Conservation (phyloP, 2,797 vertebrate species). For the Stomatorhinus walkeri region DNA sequence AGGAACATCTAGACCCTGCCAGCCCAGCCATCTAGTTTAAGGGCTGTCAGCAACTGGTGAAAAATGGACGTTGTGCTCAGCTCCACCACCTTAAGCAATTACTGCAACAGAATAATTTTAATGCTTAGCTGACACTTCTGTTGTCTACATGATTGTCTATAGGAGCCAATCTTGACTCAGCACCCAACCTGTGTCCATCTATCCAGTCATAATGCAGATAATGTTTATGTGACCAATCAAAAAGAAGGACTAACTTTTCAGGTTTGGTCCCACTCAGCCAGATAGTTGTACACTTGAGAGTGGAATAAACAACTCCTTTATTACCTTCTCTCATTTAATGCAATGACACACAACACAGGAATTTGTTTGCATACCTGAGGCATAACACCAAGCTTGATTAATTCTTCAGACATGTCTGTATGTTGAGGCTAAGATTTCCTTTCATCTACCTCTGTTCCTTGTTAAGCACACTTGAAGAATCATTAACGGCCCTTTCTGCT, state of each 20-base stretch:
- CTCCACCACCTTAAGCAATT: background rate
- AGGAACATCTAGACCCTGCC: background rate
- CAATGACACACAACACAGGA: background rate
- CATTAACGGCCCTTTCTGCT: background rate
- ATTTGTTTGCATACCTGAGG: background rate
- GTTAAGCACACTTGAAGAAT: background rate
- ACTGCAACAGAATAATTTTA: background rate
- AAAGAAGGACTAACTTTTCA: background rate
- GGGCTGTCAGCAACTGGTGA: background rate
- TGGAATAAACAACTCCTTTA: background rate
- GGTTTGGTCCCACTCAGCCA: background rate
- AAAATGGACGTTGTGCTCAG: background rate
- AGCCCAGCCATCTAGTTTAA: background rate
- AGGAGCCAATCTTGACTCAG: background rate
- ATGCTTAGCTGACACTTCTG: background rate
- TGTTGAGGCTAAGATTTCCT: background rate
- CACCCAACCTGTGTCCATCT: background rate
- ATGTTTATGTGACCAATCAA: background rate
- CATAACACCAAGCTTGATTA: background rate
- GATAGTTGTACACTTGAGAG: background rate
- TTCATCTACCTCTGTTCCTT: background rate
- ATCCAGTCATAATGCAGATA: background rate
- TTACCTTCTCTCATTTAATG: background rate
- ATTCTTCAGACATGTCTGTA: background rate
- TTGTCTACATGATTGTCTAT: background rate